phyloP scores from a whole-genome alignment of 2,888 invertebrate genomes.

The Tridacna crocea region DNA sequence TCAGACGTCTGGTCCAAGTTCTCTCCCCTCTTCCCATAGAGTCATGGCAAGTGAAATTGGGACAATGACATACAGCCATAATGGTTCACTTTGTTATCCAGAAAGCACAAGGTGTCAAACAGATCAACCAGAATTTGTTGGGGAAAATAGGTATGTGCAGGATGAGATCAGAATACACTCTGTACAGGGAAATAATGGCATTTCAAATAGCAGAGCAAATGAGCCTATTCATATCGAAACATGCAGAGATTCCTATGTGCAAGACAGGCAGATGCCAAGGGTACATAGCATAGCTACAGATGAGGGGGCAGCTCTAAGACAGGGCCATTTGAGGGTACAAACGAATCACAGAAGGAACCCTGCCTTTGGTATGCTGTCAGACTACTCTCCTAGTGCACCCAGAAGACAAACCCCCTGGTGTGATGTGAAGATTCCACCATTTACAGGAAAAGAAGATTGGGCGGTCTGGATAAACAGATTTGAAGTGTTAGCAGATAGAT shows the following conservation, averaged over 20 bases:
- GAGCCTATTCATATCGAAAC: background rate
- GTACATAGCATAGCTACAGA: too few relatives aligned
- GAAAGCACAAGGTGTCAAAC: too few relatives aligned
- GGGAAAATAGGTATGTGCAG: too few relatives aligned
- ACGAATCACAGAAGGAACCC: background rate
- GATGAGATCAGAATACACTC: too few relatives aligned
- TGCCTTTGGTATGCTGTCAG: background rate
- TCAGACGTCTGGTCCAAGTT: too few relatives aligned
- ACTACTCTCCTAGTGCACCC: background rate
- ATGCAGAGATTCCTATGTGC: too few relatives aligned
- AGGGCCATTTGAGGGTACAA: background rate
- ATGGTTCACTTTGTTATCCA: too few relatives aligned
- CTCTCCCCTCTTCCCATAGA: too few relatives aligned
- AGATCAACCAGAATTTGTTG: too few relatives aligned
- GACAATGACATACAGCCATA: too few relatives aligned
- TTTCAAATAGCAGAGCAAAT: background rate
- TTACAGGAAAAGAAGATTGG: background rate
- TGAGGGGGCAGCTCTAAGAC: background rate
- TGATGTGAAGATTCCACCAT: background rate
- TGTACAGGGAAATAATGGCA: background rate
- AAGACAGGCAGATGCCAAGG: too few relatives aligned
- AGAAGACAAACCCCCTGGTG: background rate
- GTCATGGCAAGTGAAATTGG: too few relatives aligned
- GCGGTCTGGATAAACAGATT: background rate
- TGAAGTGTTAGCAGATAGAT: background rate